A percentile compares a stretch with the other conserved stretches of the same genome.
These are phyloP conservation scores for Dorcus hopei DNA, from an alignment of 2,888 invertebrate genomes.

Conservation along the genomic window DNA sequence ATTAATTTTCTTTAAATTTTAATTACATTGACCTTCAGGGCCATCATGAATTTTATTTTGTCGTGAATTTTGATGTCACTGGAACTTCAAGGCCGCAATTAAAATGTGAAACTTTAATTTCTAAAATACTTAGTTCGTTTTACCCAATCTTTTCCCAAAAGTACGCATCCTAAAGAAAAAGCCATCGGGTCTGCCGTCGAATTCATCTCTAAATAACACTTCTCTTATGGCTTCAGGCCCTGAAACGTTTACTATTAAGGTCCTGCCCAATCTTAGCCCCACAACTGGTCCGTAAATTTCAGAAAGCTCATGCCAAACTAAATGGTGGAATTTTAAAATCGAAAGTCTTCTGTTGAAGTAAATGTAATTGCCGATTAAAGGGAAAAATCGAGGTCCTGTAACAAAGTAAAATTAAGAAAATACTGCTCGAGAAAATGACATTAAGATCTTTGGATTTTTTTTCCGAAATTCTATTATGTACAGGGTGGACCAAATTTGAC, in stretches of 20 bases:
- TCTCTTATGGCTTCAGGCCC: constrained; percentile 61
- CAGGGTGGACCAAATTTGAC: no score
- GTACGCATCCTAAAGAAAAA: constrained; percentile 67
- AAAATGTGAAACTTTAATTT: no score
- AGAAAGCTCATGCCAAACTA: constrained; percentile 59
- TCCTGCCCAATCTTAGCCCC: constrained; percentile 63
- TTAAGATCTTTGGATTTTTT: neutral
- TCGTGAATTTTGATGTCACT: no score
- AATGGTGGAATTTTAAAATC: constrained; percentile 54
- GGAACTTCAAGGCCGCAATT: no score
- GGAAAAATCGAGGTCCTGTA: constrained; percentile 57
- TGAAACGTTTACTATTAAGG: constrained; percentile 60
- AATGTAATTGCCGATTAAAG: constrained; percentile 54
- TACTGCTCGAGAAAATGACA: no score
- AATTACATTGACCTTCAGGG: no score
- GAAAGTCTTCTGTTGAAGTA: constrained; percentile 42
- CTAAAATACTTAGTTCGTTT: no score
- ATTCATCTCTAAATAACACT: constrained; percentile 60
- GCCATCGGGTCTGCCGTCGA: constrained; percentile 68
- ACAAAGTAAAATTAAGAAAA: neutral
- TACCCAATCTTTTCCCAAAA: constrained; percentile 65
- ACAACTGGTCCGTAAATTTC: constrained; percentile 61
- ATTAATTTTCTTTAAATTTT: no score
- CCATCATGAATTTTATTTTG: no score
- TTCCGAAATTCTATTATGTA: neutral